A percentile compares a stretch with the other conserved stretches of the same genome.
Conservation (phyloP, 2,113 vertebrate species). For the Varanus salvator region DNA sequence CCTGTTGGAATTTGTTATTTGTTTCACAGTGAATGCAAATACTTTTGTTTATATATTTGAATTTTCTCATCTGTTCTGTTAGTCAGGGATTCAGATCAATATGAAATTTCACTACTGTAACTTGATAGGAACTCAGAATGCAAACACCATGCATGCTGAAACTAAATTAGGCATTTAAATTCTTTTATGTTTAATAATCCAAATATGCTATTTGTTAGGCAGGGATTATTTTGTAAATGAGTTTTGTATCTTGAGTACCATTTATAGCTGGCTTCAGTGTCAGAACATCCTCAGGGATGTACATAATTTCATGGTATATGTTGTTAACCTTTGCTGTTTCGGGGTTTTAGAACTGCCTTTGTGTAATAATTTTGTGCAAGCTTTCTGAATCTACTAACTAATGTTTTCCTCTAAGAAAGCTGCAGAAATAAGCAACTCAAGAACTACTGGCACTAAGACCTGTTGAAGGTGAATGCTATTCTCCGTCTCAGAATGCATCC, state of each 20-base stretch:
- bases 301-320: constrained; percentile 48
- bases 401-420: constrained; percentile 11
- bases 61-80: constrained; percentile 19
- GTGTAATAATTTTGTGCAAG: constrained; percentile 21
- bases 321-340: constrained; percentile 52
- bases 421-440: background rate
- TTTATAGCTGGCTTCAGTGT: constrained; percentile 56
- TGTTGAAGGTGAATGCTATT: background rate
- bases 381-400: constrained; percentile 44
- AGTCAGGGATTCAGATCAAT: constrained; percentile 35
- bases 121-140: constrained; percentile 18
- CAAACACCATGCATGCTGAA: constrained; percentile 15
- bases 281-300: constrained; percentile 50
- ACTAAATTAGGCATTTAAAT: constrained; percentile 54
- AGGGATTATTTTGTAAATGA: constrained; percentile 52
- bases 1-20: background rate
- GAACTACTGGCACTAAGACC: background rate
- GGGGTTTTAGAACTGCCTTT: constrained; percentile 34
- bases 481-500: constrained; percentile 13
- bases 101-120: constrained; percentile 37
- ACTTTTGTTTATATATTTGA: constrained; percentile 19
- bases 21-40: background rate
- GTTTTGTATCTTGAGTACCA: constrained; percentile 42
- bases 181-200: constrained; percentile 57
- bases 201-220: constrained; percentile 55